phyloP scores from a whole-genome alignment of 2,113 vertebrate genomes.

The Abramis brama region DNA sequence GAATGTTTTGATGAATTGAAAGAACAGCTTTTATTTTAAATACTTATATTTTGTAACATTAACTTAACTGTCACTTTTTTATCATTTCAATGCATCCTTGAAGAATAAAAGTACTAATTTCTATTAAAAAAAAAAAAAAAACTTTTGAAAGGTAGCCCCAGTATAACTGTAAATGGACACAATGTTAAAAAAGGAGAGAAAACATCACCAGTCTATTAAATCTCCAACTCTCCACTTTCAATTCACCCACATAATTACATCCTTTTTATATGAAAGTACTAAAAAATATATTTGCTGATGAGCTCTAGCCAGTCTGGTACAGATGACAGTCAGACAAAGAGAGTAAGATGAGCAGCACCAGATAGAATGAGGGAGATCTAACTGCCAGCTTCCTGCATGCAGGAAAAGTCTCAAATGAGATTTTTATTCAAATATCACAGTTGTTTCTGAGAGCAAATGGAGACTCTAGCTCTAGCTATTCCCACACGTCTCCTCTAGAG shows the following conservation, averaged over 20 bases:
- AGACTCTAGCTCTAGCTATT: background rate
- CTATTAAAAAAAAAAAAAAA: background rate
- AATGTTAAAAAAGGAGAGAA: background rate
- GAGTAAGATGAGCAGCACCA: background rate
- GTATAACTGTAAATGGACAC: background rate
- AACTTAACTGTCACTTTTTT: no score
- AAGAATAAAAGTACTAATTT: background rate
- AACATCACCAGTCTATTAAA: background rate
- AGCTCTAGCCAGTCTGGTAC: background rate
- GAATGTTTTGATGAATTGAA: background rate
- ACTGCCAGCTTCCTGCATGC: background rate
- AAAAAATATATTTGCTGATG: background rate
- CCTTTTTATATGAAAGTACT: background rate
- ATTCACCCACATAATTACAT: constrained; percentile 1
- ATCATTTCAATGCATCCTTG: background rate
- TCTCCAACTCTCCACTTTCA: background rate
- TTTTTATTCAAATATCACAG: background rate
- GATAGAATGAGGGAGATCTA: no score
- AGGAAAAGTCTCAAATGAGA: background rate
- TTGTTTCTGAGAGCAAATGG: background rate
- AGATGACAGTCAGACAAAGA: background rate
- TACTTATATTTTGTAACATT: background rate
- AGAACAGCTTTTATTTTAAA: background rate
- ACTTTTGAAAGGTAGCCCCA: background rate
- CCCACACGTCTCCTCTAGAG: background rate